Conservation (phyloP, 2,888 invertebrate species). For the Malacosoma neustria region DNA sequence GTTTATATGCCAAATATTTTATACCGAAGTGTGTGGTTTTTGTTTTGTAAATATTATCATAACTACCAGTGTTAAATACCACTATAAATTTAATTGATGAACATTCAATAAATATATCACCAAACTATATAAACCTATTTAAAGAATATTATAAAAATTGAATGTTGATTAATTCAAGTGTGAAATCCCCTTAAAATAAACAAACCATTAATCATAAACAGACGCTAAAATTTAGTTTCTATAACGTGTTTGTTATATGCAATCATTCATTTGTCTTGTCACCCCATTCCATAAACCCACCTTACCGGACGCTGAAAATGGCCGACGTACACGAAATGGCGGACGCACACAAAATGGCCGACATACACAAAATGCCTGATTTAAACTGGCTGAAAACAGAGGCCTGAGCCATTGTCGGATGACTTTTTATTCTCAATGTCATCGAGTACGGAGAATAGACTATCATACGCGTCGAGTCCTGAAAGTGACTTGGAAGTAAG, state of each 20-base stretch:
- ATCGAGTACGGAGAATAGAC: slow-evolving; percentile 82
- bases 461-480: slow-evolving; percentile 96
- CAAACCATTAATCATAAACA: slow-evolving; percentile 56
- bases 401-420: slow-evolving; percentile 96
- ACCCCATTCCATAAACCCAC: slow-evolving; percentile 71
- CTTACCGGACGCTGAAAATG: slow-evolving; percentile 52
- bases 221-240: slow-evolving; percentile 60
- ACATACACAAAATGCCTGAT: slow-evolving; percentile 29
- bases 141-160: slow-evolving; percentile 17
- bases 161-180: slow-evolving; percentile 43
- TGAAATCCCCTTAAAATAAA: slow-evolving; percentile 27
- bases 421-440: slow-evolving; percentile 99
- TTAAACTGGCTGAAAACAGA: slow-evolving; percentile 74
- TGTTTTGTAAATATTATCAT: slow-evolving; percentile 34
- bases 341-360: slow-evolving; percentile 44
- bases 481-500: slow-evolving; percentile 89
- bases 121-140: neutral
- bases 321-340: slow-evolving; percentile 24
- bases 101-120: slow-evolving; percentile 28
- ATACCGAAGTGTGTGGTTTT: slow-evolving; percentile 18
- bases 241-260: slow-evolving; percentile 47
- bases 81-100: slow-evolving; percentile 24
- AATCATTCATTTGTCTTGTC: slow-evolving; percentile 73
- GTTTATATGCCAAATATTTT: slow-evolving; percentile 19
- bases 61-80: slow-evolving; percentile 52